Conservation (phyloP, 2,113 vertebrate species). For the Sminthopsis crassicaudata region DNA sequence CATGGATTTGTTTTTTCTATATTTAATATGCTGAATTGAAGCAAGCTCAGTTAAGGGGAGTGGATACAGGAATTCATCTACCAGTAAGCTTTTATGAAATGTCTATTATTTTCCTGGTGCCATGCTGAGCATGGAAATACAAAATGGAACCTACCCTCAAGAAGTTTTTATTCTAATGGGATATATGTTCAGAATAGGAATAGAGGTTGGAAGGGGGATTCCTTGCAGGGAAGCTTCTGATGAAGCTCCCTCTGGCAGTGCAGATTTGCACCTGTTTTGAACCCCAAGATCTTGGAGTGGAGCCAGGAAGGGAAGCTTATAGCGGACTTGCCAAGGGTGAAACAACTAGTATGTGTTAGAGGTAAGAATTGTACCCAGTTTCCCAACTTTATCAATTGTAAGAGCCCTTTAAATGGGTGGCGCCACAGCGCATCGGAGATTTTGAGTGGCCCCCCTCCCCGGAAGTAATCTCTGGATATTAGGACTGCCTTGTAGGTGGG, state of each 20-base stretch:
- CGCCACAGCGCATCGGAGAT: no score
- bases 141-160: no score
- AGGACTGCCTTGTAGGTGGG: no score
- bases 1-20: background rate
- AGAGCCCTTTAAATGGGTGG: no score
- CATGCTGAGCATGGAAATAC: background rate
- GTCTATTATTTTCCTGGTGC: background rate
- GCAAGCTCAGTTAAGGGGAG: no score
- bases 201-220: no score
- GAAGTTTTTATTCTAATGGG: background rate
- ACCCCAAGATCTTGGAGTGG: background rate
- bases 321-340: background rate
- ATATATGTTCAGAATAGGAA: background rate
- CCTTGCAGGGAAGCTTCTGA: background rate
- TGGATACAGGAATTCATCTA: background rate
- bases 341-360: background rate
- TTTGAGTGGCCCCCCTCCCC: no score
- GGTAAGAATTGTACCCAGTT: background rate
- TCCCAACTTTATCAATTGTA: background rate
- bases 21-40: background rate
- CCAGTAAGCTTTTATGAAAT: background rate
- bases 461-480: no score
- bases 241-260: background rate
- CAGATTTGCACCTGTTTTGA: background rate
- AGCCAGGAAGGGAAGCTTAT: no score